phyloP scores from a whole-genome alignment of 2,797 vertebrate genomes.

The Oryzias sinensis region DNA sequence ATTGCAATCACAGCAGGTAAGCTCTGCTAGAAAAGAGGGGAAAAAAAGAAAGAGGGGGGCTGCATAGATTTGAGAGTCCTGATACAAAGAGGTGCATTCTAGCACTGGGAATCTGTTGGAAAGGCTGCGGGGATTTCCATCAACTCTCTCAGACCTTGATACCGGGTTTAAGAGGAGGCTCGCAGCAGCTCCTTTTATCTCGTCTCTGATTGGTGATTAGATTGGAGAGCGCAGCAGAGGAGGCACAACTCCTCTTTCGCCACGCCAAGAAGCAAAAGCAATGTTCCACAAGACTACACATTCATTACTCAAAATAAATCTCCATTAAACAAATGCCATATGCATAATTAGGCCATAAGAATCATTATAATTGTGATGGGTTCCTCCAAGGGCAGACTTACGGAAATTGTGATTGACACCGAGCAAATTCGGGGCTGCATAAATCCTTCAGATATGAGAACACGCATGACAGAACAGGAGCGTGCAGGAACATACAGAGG shows the following conservation, averaged over 20 bases:
- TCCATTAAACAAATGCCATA: constrained; percentile 77
- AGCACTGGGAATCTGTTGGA: constrained; percentile 43
- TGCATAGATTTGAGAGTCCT: constrained; percentile 38
- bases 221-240: constrained; percentile 55
- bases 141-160: constrained; percentile 50
- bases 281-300: constrained; percentile 81
- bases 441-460: constrained; percentile 30
- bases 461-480: constrained; percentile 22
- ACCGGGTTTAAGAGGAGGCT: constrained; percentile 43
- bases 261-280: constrained; percentile 61
- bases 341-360: constrained; percentile 75
- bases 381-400: constrained; percentile 64
- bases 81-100: constrained; percentile 34
- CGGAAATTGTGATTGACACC: constrained; percentile 74
- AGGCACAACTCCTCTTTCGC: constrained; percentile 44
- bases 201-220: constrained; percentile 63
- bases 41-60: constrained; percentile 19
- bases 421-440: constrained; percentile 43
- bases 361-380: constrained; percentile 77
- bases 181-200: constrained; percentile 47
- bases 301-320: constrained; percentile 79
- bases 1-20: constrained; percentile 15
- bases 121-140: constrained; percentile 55
- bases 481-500: constrained; percentile 23
- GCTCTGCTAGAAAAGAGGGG: constrained; percentile 32